A percentile compares a stretch with the other conserved stretches of the same genome.
Evolutionary conservation across 2,797 vertebrate genomes (phyloP).

Genomic region (Pangasius krempfi): DNA sequence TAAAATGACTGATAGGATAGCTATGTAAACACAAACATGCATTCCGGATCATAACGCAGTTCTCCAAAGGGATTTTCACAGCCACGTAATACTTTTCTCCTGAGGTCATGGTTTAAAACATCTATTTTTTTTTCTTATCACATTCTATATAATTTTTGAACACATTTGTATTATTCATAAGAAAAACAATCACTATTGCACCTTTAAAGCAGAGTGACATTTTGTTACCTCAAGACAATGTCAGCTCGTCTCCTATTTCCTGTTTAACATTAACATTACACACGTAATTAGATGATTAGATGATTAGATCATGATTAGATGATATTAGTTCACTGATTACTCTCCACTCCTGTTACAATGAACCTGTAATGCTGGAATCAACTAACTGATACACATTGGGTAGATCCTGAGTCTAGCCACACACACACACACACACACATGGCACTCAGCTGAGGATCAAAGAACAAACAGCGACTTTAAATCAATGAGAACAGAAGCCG

Average conservation of each 20-base stretch:
- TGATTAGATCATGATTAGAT: conserved; percentile 57
- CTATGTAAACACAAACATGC: neutral
- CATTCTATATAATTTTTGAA: neutral
- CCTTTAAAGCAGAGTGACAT: conserved; percentile 42
- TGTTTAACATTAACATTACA: conserved; percentile 58
- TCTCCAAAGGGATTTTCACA: neutral
- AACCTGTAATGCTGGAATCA: conserved; percentile 51
- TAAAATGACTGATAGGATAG: neutral
- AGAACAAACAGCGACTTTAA: conserved; percentile 45
- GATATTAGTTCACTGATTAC: conserved; percentile 44
- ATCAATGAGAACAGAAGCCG: conserved; percentile 59
- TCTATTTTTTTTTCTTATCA: neutral
- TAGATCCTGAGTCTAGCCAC: neutral
- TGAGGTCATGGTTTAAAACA: neutral
- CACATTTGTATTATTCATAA: neutral
- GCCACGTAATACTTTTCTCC: neutral
- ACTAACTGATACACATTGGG: conserved; percentile 39
- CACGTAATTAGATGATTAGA: conserved; percentile 66
- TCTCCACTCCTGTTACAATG: conserved; percentile 53
- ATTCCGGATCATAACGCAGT: neutral
- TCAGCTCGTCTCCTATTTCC: conserved; percentile 49
- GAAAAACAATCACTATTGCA: neutral
- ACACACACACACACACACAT: conserved; percentile 18
- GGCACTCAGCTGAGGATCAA: conserved; percentile 35
- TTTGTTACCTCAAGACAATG: conserved; percentile 60